Base-by-base conservation (phyloP, 2,888 invertebrate species). In the Athalia cordata region DNA sequence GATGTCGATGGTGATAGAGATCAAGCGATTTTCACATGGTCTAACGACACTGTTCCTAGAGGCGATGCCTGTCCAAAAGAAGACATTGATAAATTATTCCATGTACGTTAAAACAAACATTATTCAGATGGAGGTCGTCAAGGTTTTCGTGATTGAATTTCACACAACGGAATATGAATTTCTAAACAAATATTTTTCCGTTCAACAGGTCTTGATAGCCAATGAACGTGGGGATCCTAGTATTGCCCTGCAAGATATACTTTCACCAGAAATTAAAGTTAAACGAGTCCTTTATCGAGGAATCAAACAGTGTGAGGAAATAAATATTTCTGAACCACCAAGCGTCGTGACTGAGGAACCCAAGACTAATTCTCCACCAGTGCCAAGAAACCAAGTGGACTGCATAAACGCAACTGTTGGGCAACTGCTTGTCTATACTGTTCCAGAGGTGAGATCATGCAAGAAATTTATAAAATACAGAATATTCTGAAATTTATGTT, bases 371-470 rank as follows among this genome's bases (percentile, higher is more conserved):
- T 94, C 93, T 86, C 93, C 95, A 78, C 97, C 98, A 3, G 92
- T 95, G 84, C 93, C 96, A 3, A 92, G 96, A 80, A 97, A 97
- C 91, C 96, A 95, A 86, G 95, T 98, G 47, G 96, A 97, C 91
- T 94, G 94, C 80, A 93, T 98, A 78, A 95, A 95, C 80, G 96
- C 96, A 64, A 95, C 94, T 3, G 95, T 95, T 13, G 98, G 98
- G 43, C 95, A 95, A 85, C 91, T 98, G 84, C 93, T 97, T 57
- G 93, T 96, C 4, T 96, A 93, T 87, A 94, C 93, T 90, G 96
- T 98, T 81, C 96, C 96, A 8, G 93, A 94, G 89, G 95, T 95
- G 88, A 91, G 92, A 87, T 52, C 50, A 78, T 52, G 6, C 62
- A 47, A 52, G 29, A 29, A 29, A n/a, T n/a, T n/a, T n/a, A n/a